Evolutionary conservation across 2,797 vertebrate species (phyloP), one percentile per base, ranked within the genome.

Genomic region (Picus viridis): DNA sequence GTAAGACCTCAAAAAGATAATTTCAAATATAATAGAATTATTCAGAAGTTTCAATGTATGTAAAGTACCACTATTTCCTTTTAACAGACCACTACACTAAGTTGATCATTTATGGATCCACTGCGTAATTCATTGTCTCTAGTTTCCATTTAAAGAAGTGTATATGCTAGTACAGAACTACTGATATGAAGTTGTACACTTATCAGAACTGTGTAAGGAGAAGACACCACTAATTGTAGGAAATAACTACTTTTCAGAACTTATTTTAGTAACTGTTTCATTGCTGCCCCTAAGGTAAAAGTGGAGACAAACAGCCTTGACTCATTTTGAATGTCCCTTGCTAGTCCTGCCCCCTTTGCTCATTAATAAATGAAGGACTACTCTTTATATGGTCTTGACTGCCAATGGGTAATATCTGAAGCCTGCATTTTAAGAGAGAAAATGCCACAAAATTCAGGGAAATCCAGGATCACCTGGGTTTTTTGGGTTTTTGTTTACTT

Each of bases 341-440:
- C 54, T 58, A 20, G 30, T 69, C 53, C 82, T 96, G 80, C 88
- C 49, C 85, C 95, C 94, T 95, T 92, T 97, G 92, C 93, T 96
- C 95, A 92, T 63, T 94, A 15, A 10, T 69, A 83, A 22, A 19
- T 20, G 69, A 24, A 74, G 12, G 16, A 62, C 6, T 17, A 23
- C 27, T 24, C 56, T 53, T 54, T 39, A 29, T 16, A 7, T 0
- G 1, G 7, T 15, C 20, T 43, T 62, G 11, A 5, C 34, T 69
- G 24, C 19, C 16, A 14, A 22, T 0, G 11, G 15, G 3, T 29
- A 59, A 30, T 8, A 12, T 6, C 24, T n/a, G 18, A 51, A 68
- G 29, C 20, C 16, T 0, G 0, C 56, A 8, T 53, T 80, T 83
- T 45, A 14, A 16, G 22, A 27, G 61, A 43, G 6, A 54, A 3